These are phyloP conservation scores for Pseudorasbora parva DNA, from an alignment of 2,113 vertebrate genomes.

Conservation along the genomic window DNA sequence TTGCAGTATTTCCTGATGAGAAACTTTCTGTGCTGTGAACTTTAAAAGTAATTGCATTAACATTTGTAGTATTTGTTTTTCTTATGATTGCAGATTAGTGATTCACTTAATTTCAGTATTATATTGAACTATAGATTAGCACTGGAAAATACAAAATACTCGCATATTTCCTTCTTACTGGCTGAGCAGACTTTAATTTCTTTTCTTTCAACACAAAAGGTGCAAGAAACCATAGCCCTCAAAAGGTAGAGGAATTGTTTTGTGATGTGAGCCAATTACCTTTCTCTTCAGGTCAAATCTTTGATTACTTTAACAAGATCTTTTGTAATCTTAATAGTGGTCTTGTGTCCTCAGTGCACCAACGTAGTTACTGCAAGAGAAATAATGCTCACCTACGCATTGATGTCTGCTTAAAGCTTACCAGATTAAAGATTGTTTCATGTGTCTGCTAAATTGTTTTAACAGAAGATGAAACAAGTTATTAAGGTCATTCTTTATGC, in stretches of 20 bases:
- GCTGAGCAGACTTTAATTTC: background rate
- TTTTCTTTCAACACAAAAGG: constrained; percentile 16
- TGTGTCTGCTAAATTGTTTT: background rate
- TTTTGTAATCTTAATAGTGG: constrained; percentile 30
- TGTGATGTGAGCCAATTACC: background rate
- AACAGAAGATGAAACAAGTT: constrained; percentile 31
- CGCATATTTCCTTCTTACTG: constrained; percentile 9
- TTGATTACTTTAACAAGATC: constrained; percentile 37
- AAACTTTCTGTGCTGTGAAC: background rate
- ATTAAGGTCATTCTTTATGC: constrained; percentile 40
- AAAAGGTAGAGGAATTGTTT: background rate
- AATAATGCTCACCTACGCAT: constrained; percentile 7
- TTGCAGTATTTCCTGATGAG: background rate
- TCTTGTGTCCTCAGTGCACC: background rate
- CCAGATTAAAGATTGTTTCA: constrained; percentile 24
- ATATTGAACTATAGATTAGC: background rate
- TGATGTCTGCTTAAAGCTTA: constrained; percentile 29
- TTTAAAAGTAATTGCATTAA: background rate
- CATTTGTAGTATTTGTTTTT: background rate
- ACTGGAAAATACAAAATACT: background rate
- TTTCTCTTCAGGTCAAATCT: constrained; percentile 28
- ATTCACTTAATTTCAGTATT: background rate
- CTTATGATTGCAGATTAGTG: background rate
- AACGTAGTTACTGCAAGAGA: background rate
- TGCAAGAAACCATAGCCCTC: background rate